These are phyloP conservation scores for Hippocampus zosterae DNA, from an alignment of 2,113 vertebrate genomes.

Conservation along the genomic window DNA sequence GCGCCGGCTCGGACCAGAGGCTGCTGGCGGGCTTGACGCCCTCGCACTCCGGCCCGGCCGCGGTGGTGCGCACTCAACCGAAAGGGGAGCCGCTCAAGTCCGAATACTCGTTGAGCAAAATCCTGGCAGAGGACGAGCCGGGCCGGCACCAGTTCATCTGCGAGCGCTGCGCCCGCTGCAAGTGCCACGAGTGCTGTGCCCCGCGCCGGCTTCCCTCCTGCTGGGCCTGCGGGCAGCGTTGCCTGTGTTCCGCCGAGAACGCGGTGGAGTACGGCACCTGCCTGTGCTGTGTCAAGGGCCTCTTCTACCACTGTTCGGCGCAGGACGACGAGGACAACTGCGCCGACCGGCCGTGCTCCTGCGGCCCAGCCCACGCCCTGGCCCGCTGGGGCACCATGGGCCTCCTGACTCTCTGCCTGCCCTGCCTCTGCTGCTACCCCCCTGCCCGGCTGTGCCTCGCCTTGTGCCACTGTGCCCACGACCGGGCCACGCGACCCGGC, in stretches of 20 bases:
- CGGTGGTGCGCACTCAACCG: constrained; percentile 82
- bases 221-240: constrained; percentile 91
- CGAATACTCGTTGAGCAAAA: constrained; percentile 75
- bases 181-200: constrained; percentile 83
- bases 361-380: constrained; percentile 78
- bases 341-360: constrained; percentile 93
- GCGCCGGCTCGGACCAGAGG: constrained; percentile 89
- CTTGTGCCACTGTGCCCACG: constrained; percentile 86
- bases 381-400: constrained; percentile 91
- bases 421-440: constrained; percentile 98
- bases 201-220: constrained; percentile 87
- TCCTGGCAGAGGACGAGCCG: constrained; percentile 56
- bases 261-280: constrained; percentile 91
- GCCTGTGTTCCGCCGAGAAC: constrained; percentile 89
- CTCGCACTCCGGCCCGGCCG: constrained; percentile 79
- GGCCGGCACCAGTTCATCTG: constrained; percentile 85
- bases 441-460: constrained; percentile 90
- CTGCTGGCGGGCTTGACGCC: constrained; percentile 83
- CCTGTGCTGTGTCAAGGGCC: constrained; percentile 90
- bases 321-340: constrained; percentile 94
- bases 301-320: constrained; percentile 98
- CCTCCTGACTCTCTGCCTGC: constrained; percentile 84
- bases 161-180: constrained; percentile 90
- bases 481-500: constrained; percentile 84
- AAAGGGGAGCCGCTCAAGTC: constrained; percentile 77